Percentiles rank a stretch among this genome's conserved stretches.
Evolutionary conservation across 2,888 invertebrate genomes (phyloP).

Genomic region (Drosophila antonietae): DNA sequence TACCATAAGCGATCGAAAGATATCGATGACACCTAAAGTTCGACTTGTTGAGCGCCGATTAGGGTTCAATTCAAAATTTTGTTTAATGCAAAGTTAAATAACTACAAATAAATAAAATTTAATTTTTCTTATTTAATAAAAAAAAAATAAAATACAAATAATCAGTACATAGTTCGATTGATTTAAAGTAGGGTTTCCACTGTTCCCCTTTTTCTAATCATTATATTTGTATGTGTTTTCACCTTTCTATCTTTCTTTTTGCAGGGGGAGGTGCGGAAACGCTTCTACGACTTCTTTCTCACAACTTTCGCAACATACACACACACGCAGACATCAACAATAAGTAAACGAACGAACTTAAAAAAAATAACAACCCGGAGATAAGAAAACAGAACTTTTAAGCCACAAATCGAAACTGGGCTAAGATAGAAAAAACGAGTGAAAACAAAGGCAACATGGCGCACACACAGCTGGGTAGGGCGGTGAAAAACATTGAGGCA

Average conservation of each 20-base stretch:
- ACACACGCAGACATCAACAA: conserved; percentile 25
- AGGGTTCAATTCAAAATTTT: neutral
- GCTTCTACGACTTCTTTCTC: conserved; percentile 80
- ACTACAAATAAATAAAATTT: neutral
- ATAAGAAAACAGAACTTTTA: conserved; percentile 51
- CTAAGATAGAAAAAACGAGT: conserved; percentile 13
- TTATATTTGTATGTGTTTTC: neutral
- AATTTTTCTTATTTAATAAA: neutral
- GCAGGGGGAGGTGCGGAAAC: conserved; percentile 85
- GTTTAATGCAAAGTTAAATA: neutral
- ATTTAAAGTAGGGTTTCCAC: conserved; percentile 14
- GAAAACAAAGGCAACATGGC: conserved; percentile 75
- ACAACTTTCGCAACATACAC: conserved; percentile 52
- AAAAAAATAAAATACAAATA: neutral
- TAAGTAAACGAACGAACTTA: conserved; percentile 48
- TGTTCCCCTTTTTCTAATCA: neutral
- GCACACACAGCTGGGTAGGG: conserved; percentile 88
- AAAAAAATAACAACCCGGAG: conserved; percentile 14
- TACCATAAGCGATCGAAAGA: conserved; percentile 4
- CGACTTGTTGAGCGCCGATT: neutral
- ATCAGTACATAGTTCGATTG: neutral
- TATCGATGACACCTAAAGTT: conserved; percentile 34
- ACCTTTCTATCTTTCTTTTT: conserved; percentile 55
- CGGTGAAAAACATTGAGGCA: conserved; percentile 90
- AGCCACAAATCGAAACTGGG: conserved; percentile 32